Evolutionary conservation across 2,888 invertebrate genomes (phyloP).

Genomic region (Pristionchus mayeri): DNA sequence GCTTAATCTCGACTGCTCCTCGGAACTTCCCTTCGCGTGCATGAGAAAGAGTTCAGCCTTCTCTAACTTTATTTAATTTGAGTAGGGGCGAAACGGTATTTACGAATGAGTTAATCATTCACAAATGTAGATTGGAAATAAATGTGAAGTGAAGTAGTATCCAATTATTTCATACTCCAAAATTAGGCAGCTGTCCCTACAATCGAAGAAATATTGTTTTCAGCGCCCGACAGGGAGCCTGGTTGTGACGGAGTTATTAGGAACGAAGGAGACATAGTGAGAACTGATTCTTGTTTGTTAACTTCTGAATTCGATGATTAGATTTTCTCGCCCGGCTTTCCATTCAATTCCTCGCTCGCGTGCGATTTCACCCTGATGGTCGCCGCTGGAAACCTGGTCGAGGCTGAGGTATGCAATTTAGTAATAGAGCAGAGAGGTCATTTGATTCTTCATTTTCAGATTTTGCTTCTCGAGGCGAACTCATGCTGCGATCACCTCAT

Average conservation of each 20-base stretch:
- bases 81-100: too few relatives aligned
- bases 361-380: not conserved
- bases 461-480: too few relatives aligned
- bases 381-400: not conserved
- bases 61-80: not conserved
- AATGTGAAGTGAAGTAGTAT: too few relatives aligned
- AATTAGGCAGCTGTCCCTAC: too few relatives aligned
- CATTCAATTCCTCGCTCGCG: not conserved
- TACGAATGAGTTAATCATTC: too few relatives aligned
- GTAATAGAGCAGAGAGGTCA: too few relatives aligned
- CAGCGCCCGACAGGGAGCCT: not conserved
- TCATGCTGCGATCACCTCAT: too few relatives aligned
- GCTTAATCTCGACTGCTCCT: not conserved
- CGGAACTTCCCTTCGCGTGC: not conserved
- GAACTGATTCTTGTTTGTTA: not conserved
- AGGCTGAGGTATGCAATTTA: not conserved
- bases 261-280: not conserved
- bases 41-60: not conserved
- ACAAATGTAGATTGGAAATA: too few relatives aligned
- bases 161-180: too few relatives aligned
- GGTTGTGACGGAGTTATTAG: not conserved
- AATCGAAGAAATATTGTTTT: too few relatives aligned
- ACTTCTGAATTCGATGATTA: not conserved
- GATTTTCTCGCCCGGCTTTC: conserved; percentile 4
- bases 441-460: too few relatives aligned